Evolutionary conservation across 2,888 invertebrate species (phyloP).

Genomic region (Tipula lateralis): DNA sequence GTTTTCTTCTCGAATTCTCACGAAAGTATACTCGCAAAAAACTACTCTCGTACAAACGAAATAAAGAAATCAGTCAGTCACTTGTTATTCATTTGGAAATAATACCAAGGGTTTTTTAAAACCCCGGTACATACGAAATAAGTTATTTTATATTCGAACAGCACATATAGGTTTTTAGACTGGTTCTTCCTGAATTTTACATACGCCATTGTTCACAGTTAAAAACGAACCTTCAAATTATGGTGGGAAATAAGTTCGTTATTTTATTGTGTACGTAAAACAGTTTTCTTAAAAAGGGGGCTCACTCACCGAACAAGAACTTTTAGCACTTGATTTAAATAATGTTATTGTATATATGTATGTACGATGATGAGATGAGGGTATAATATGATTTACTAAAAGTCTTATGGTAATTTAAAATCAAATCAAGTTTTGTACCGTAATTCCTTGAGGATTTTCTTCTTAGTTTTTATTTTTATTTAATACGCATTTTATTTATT

Average conservation of each 20-base stretch:
- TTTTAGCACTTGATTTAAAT: constrained; percentile 13
- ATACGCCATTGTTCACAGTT: not conserved
- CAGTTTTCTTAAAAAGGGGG: constrained; percentile 3
- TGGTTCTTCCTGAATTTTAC: not conserved
- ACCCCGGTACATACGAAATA: not conserved
- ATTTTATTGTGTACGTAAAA: not conserved
- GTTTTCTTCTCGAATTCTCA: not conserved
- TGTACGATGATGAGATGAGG: not conserved
- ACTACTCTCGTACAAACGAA: not conserved
- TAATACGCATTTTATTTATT: not conserved
- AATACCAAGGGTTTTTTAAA: not conserved
- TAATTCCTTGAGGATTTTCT: not conserved
- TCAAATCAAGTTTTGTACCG: constrained; percentile 3
- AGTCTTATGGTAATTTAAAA: not conserved
- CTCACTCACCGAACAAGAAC: not conserved
- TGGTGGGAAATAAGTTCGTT: constrained; percentile 24
- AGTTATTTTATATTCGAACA: not conserved
- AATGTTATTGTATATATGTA: too few species aligned
- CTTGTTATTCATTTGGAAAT: constrained; percentile 19
- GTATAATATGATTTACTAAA: not conserved
- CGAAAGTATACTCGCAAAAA: not conserved
- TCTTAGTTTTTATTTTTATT: not conserved
- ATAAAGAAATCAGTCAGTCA: constrained; percentile 4
- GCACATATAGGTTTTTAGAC: not conserved
- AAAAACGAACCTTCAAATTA: constrained; percentile 1